Evolutionary conservation across 2,888 invertebrate species (phyloP), one percentile per base, ranked within the genome.

Genomic region (Drosophila neotestacea): DNA sequence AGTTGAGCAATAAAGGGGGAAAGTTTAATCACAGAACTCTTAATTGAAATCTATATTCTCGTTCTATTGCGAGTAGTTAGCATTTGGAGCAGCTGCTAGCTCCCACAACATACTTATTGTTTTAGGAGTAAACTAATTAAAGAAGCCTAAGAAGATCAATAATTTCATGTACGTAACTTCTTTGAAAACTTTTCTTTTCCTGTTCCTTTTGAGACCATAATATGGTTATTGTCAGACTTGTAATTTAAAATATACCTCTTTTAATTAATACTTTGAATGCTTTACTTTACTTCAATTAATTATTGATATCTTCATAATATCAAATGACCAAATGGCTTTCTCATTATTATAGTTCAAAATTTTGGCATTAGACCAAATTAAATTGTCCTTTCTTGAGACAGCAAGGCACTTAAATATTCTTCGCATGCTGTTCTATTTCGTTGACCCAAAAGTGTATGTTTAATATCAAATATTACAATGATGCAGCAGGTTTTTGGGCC

Each of bases 21-120:
- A 30, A 52, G 41, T 52, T 59, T 63, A 46, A 65, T 66, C 42
- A 59, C 16, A 11, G 1, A 64, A 61, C 42, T 55, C 62, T 62
- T 78, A 78, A 73, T 77, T 78, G 52, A 69, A 63, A 54, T 60
- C 65, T 59, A 58, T 51, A 47, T 46, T 38, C 44, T 50, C 10
- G 9, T 13, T 4, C 39, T 42, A 41, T 48, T 50, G 2, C 22
- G 27, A 66, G 32, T 60, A 34, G 44, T 68, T 46, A 44, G 58
- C 52, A 73, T 13, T 51, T 10, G n/a, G 11, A 55, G 47, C 77
- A 77, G 55, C 78, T 77, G 77, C 55, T 59, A 51, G 28, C 62
- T 47, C 39, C 56, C 69, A 73, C 41, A 60, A 41, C 9, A 9
- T 22, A 65, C 36, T 55, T 34, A 39, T 10, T 22, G 4, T 22